Evolutionary conservation across 2,888 invertebrate genomes (phyloP), one percentile per base, ranked within the genome.

Genomic region (Diaphora mendica): DNA sequence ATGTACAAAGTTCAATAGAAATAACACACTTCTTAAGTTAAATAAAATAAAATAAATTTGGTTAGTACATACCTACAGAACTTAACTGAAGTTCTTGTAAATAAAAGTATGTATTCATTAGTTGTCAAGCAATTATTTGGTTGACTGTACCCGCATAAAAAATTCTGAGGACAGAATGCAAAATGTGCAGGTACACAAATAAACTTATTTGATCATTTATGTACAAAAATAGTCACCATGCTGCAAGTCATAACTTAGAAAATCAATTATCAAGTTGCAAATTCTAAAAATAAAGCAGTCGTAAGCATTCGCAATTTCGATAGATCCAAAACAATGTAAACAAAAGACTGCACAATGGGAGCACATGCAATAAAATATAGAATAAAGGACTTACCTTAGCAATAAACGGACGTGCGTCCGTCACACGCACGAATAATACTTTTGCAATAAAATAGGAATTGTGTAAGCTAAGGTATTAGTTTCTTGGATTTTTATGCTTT

Each of bases 381-480:
- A 84, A 80, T 85, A 87, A 87, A 78, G 82, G 78, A 93, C 94
- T 95, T 89, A 95, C 94, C 94, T 88, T 82, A 86, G 84, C 83
- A 89, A 88, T 86, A 87, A 91, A 93, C 92, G 91, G 91, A 90
- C 94, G 91, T 94, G 91, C 89, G 90, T 88, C 91, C 87, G 84
- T 88, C 88, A 86, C 87, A 89, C 88, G 88, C 91, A 92, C 89
- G 79, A 83, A 75, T 85, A 88, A 85, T 89, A 88, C 84, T 90
- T 91, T 93, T 88, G 90, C 88, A 87, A 92, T 90, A 81, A 82
- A 81, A 74, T 90, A 88, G 84, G 86, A 91, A 89, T 91, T 87
- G 88, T 88, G 88, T 90, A 92, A 90, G 90, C 87, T 89, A 91
- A 82, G 86, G 89, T 87, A 83, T 89, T 90, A 84, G 85, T 90